phyloP scores from a whole-genome alignment of 2,888 invertebrate species.

The Alsophila aescularia region DNA sequence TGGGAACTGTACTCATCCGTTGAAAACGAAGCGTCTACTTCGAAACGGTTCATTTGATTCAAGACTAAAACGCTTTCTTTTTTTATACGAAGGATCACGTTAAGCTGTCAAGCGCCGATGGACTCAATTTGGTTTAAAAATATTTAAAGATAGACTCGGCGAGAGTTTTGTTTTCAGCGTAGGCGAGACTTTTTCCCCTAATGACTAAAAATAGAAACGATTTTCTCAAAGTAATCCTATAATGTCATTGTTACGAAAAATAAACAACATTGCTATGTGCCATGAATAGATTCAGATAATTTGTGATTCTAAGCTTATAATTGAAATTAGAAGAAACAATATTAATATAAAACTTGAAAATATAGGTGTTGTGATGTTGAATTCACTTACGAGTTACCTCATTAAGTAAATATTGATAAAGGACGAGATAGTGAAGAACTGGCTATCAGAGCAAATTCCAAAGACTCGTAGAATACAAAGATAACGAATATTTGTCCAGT shows the following conservation, averaged over 20 bases:
- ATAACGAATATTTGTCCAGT: constrained; percentile 44
- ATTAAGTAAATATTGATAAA: constrained; percentile 34
- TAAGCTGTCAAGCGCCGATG: constrained; percentile 53
- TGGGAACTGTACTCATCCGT: constrained; percentile 69
- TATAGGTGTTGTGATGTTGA: not conserved
- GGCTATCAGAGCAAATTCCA: constrained; percentile 28
- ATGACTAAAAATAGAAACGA: constrained; percentile 50
- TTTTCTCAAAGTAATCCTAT: constrained; percentile 43
- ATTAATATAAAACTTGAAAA: not conserved
- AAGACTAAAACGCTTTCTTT: constrained; percentile 29
- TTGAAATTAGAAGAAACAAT: not conserved
- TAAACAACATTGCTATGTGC: constrained; percentile 31
- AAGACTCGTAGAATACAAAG: constrained; percentile 23
- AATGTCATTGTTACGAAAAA: constrained; percentile 38
- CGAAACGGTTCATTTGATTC: constrained; percentile 48
- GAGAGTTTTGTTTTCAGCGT: constrained; percentile 44
- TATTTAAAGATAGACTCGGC: constrained; percentile 48
- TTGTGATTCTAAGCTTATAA: not conserved
- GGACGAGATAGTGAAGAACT: constrained; percentile 28
- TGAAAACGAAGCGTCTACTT: constrained; percentile 37
- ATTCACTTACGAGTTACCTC: constrained; percentile 1
- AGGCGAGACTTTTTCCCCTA: constrained; percentile 48
- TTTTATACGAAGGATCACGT: constrained; percentile 46
- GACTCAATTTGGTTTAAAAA: constrained; percentile 53
- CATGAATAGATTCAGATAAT: constrained; percentile 7